Conservation (phyloP, 2,113 vertebrate genomes). For the Alosa alosa region DNA sequence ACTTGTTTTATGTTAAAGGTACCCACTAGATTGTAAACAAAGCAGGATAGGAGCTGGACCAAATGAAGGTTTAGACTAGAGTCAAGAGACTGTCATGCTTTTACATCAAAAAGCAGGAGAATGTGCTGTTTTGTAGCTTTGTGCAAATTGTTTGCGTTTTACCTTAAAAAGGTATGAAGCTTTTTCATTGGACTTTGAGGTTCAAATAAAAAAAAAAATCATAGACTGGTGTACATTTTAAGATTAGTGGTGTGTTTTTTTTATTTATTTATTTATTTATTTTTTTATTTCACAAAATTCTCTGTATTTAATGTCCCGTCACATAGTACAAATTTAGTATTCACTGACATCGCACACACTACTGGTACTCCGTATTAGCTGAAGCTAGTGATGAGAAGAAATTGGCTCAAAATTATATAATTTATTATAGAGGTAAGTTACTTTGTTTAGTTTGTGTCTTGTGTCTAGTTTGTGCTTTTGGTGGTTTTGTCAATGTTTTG, state of each 20-base stretch:
- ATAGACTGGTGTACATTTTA: constrained; percentile 43
- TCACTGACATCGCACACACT: background rate
- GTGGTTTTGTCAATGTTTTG: background rate
- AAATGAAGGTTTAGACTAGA: constrained; percentile 36
- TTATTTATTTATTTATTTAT: constrained; percentile 14
- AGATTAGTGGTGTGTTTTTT: constrained; percentile 44
- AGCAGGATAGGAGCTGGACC: constrained; percentile 34
- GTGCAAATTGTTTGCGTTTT: constrained; percentile 38
- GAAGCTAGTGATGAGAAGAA: background rate
- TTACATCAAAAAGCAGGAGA: background rate
- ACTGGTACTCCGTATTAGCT: background rate
- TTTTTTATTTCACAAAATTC: background rate
- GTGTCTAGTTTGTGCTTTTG: background rate
- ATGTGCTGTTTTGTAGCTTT: constrained; percentile 34
- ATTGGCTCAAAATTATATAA: background rate
- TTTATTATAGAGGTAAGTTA: constrained; percentile 4
- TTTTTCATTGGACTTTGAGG: constrained; percentile 27
- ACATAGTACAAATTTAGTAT: background rate
- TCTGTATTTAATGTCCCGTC: background rate
- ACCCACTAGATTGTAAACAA: constrained; percentile 41
- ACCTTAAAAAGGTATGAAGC: constrained; percentile 34
- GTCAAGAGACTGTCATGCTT: constrained; percentile 35
- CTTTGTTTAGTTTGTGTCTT: background rate
- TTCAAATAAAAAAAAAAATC: constrained; percentile 51
- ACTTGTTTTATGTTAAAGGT: background rate